These are phyloP conservation scores for Acipenser oxyrinchus DNA, from an alignment of 2,797 vertebrate species.

Conservation along the genomic window DNA sequence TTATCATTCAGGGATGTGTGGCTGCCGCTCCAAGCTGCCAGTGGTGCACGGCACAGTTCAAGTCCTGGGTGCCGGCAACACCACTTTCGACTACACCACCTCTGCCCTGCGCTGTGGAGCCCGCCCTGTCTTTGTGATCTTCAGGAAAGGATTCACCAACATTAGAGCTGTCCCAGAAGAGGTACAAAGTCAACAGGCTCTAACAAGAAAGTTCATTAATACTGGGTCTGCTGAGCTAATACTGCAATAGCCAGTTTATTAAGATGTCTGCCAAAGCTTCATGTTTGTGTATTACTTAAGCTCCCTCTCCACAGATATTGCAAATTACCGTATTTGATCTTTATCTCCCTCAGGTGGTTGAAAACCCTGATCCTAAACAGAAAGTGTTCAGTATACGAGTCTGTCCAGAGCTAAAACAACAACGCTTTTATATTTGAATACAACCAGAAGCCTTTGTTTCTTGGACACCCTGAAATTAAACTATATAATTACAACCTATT, in stretches of 20 bases:
- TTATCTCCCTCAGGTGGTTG: slow-evolving; percentile 7
- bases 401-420: no score
- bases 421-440: no score
- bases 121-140: slow-evolving; percentile 75
- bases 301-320: slow-evolving; percentile 32
- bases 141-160: slow-evolving; percentile 90
- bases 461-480: not conserved
- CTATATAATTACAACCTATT: not conserved
- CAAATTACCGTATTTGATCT: slow-evolving; percentile 25
- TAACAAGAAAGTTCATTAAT: slow-evolving; percentile 29
- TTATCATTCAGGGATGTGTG: slow-evolving; percentile 78
- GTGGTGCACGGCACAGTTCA: slow-evolving; percentile 72
- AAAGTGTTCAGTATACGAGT: no score
- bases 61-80: slow-evolving; percentile 88
- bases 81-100: slow-evolving; percentile 92
- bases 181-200: slow-evolving; percentile 55
- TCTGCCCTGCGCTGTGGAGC: slow-evolving; percentile 89
- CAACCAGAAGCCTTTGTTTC: no score
- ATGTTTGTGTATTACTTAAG: slow-evolving; percentile 24
- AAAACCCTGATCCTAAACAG: no score
- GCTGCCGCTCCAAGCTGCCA: slow-evolving; percentile 70
- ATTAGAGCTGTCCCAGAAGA: slow-evolving; percentile 91
- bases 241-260: slow-evolving; percentile 26
- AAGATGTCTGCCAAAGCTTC: slow-evolving; percentile 30
- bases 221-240: slow-evolving; percentile 29